Base-by-base conservation (phyloP, 2,113 vertebrate genomes). In the Condylura cristata region DNA sequence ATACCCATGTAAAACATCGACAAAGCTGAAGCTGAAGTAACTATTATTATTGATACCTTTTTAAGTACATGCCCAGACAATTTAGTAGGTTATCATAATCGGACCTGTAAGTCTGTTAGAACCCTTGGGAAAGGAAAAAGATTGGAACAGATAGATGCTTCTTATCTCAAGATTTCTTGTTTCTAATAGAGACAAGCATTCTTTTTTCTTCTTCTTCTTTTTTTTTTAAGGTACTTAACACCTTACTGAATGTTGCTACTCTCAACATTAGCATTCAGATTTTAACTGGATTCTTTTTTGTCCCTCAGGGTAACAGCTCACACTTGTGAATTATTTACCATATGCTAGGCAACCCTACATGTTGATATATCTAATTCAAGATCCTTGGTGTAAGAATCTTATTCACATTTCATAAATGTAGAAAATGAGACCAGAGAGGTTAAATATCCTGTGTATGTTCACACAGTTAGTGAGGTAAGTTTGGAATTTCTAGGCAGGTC, bases 41-140 rank as follows among this genome's bases (percentile, higher is more conserved):
- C 44, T 66, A 76, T 75, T 90, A 71, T 93, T 95, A 87, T 75
- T 72, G 22, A 80, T 80, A 44, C 3, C 61, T 60, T 93, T 91
- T 81, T 32, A 58, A 72, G 70, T 91, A 24, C 63, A 39, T 74
- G 65, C 51, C 28, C 17, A 95, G 87, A 91, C 68, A 95, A 93
- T 85, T 44, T 22, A 68, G 58, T 6, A 85, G 34, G 66, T 90
- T 96, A 96, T 91, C 94, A 96, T 65, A 78, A 68, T 24, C 74
- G 24, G 12, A 86, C 46, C 46, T 63, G 6, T 37, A 41, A 75
- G 39, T 79, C 9, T 24, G 14, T 90, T 32, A 82, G 39, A 58
- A 89, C 5, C 34, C 89, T 90, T 97, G 97, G 80, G 96, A 97
- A 97, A 96, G 46, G 28, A 91, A 75, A 75, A 93, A 87, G n/a